Conservation (phyloP, 2,888 invertebrate species). For the Orchestes rusci region DNA sequence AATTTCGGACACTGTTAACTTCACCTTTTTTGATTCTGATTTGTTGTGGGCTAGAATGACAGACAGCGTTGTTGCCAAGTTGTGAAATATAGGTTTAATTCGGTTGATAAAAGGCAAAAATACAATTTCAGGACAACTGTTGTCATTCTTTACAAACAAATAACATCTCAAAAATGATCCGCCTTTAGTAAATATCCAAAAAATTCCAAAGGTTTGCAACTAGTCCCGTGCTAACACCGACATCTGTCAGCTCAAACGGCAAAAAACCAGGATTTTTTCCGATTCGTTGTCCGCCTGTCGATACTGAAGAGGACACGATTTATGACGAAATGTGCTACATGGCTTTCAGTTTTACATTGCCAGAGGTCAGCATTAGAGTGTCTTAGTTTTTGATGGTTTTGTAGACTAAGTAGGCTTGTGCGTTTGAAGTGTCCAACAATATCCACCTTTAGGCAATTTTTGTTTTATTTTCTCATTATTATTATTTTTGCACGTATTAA, state of each 20-base stretch:
- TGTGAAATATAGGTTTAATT: too few species aligned
- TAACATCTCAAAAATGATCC: too few species aligned
- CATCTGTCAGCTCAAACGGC: not conserved
- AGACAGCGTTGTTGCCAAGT: too few species aligned
- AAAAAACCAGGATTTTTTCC: constrained; percentile 44
- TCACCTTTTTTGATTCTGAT: too few species aligned
- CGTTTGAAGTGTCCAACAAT: not conserved
- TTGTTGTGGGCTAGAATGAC: too few species aligned
- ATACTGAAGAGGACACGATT: constrained; percentile 60
- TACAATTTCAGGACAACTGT: too few species aligned
- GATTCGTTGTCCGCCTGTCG: constrained; percentile 53
- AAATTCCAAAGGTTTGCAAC: too few species aligned
- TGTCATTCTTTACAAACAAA: too few species aligned
- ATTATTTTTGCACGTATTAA: constrained; percentile 5
- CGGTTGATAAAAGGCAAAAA: too few species aligned
- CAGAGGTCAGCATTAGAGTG: constrained; percentile 51
- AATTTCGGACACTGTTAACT: too few species aligned
- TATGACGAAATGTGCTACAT: constrained; percentile 87
- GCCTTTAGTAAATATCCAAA: too few species aligned
- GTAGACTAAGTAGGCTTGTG: not conserved
- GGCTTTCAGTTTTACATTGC: constrained; percentile 52
- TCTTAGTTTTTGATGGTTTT: not conserved
- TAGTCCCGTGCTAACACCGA: too few species aligned
- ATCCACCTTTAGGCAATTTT: not conserved
- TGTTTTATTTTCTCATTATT: not conserved